Percentiles rank a stretch among this genome's conserved stretches.
These are phyloP conservation scores for Stylophora pistillata DNA, from an alignment of 64 coral and sea anemone species.

Conservation along the genomic window DNA sequence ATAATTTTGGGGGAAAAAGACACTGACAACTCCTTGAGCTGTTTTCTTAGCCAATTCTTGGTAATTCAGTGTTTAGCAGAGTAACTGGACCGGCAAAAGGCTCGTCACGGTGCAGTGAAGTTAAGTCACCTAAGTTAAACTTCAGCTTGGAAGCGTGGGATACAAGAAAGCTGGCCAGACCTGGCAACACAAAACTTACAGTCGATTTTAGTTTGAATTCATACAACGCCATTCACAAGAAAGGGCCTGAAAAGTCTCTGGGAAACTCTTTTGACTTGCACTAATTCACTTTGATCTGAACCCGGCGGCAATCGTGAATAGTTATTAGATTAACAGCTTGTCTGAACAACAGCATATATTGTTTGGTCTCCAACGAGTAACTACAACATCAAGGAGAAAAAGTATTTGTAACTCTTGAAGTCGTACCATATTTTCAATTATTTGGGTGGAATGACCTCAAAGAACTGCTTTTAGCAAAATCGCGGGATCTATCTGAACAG, in stretches of 20 bases:
- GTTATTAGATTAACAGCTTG: slow-evolving; percentile 15
- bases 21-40: background rate
- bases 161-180: background rate
- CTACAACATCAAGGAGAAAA: background rate
- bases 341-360: slow-evolving; percentile 4
- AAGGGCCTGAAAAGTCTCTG: background rate
- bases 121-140: background rate
- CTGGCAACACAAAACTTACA: background rate
- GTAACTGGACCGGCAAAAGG: too few relatives aligned
- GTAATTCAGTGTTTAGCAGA: too few relatives aligned
- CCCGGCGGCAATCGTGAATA: background rate
- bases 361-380: background rate
- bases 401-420: background rate
- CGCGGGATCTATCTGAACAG: background rate
- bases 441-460: background rate
- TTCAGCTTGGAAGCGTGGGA: background rate
- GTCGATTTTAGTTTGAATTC: background rate
- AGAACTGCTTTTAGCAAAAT: background rate
- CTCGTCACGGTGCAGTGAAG: background rate
- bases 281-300: too few relatives aligned
- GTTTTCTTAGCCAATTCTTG: background rate
- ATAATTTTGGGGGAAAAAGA: background rate
- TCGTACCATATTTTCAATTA: background rate
- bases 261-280: too few relatives aligned
- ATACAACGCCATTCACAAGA: background rate